phyloP scores from a whole-genome alignment of 2,888 invertebrate genomes.

The Spicauda simplicius region DNA sequence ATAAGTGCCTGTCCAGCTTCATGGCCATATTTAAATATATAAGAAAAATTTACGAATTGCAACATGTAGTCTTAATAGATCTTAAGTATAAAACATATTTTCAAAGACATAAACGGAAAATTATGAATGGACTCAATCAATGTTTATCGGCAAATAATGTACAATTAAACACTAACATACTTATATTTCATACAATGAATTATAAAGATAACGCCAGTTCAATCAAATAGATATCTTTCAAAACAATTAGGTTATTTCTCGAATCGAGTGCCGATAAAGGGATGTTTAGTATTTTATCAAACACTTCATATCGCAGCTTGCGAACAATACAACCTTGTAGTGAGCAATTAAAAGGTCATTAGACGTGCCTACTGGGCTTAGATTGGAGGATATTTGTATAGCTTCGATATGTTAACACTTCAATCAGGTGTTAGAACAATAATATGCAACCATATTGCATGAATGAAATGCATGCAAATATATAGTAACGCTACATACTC shows the following conservation, averaged over 20 bases:
- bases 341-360: constrained; percentile 2
- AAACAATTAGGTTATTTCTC: constrained; percentile 13
- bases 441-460: too few relatives aligned
- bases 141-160: background rate
- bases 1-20: too few relatives aligned
- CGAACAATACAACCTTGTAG: constrained; percentile 1
- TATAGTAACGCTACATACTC: too few relatives aligned
- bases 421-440: background rate
- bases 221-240: constrained; percentile 16
- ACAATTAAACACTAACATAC: background rate
- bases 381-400: background rate
- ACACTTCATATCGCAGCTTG: background rate
- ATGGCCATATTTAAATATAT: too few relatives aligned
- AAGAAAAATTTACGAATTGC: too few relatives aligned
- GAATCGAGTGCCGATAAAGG: constrained; percentile 20
- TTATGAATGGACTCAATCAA: background rate
- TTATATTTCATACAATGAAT: background rate
- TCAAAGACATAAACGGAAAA: background rate
- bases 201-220: constrained; percentile 2
- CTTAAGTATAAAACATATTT: background rate
- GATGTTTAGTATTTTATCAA: constrained; percentile 6
- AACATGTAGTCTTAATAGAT: too few relatives aligned
- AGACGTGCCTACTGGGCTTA: background rate
- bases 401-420: background rate
- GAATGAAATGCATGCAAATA: too few relatives aligned